Evolutionary conservation across 2,113 vertebrate genomes (phyloP).

Genomic region (Tiliqua scincoides): DNA sequence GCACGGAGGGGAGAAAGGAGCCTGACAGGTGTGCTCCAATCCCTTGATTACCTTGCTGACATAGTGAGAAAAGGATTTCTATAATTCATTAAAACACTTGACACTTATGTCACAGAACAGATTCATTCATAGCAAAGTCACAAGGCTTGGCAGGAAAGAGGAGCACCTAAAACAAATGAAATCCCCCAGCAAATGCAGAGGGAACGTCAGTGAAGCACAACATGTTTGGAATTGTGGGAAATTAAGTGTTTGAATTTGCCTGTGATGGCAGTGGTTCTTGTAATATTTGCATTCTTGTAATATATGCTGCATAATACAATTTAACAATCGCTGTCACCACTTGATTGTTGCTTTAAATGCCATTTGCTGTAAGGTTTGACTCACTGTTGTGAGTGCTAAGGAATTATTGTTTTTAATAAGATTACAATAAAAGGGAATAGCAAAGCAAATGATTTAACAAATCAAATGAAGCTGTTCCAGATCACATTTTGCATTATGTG

Average conservation of each 20-base stretch:
- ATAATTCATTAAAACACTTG: background rate
- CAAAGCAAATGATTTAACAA: background rate
- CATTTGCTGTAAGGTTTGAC: background rate
- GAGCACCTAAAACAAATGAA: background rate
- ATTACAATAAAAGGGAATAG: background rate
- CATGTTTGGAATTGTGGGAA: background rate
- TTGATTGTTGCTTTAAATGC: background rate
- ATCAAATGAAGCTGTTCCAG: background rate
- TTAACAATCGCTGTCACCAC: background rate
- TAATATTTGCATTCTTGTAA: background rate
- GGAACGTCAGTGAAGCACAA: background rate
- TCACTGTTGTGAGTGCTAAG: background rate
- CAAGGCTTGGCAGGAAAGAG: background rate
- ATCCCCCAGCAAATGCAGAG: background rate
- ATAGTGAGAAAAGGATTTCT: constrained; percentile 11
- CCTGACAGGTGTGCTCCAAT: constrained; percentile 13
- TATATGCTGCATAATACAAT: background rate
- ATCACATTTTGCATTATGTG: background rate
- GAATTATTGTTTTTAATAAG: background rate
- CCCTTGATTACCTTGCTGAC: constrained; percentile 23
- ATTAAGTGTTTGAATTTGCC: background rate
- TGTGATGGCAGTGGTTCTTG: background rate
- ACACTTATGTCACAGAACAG: background rate
- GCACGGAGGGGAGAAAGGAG: background rate
- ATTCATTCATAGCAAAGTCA: background rate